These are phyloP conservation scores for Lutraria lutraria DNA, from an alignment of 2,888 invertebrate species.

Conservation along the genomic window DNA sequence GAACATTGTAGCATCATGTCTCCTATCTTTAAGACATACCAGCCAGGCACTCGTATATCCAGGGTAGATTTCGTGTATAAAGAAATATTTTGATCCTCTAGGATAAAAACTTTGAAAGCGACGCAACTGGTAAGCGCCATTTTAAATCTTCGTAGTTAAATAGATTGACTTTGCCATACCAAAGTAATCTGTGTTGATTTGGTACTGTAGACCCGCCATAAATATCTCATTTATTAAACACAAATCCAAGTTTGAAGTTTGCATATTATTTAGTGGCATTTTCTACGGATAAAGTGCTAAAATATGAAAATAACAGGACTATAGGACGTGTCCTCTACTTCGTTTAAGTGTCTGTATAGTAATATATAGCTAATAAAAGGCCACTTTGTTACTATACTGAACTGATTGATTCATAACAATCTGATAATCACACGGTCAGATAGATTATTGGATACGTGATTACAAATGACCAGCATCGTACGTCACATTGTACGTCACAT, in stretches of 20 bases:
- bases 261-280: conserved; percentile 68
- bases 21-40: conserved; percentile 16
- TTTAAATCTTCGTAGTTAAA: conserved; percentile 63
- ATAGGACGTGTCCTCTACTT: conserved; percentile 54
- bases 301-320: conserved; percentile 69
- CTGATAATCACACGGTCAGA: neutral
- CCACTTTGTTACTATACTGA: neutral
- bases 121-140: conserved; percentile 65
- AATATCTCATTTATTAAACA: conserved; percentile 64
- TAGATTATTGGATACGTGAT: neutral
- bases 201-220: conserved; percentile 49
- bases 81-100: conserved; percentile 62
- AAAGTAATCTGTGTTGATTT: conserved; percentile 58
- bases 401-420: neutral
- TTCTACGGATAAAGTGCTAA: conserved; percentile 67
- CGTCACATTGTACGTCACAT: neutral
- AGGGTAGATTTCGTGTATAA: conserved; percentile 47
- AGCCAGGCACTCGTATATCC: conserved; percentile 20
- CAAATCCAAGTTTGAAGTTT: conserved; percentile 68
- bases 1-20: neutral
- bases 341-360: conserved; percentile 51
- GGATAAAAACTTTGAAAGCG: conserved; percentile 61
- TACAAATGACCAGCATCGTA: no score
- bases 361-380: conserved; percentile 36
- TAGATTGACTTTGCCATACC: conserved; percentile 68